These are phyloP conservation scores for Nomada fucata DNA, from an alignment of 2,888 invertebrate genomes.

Conservation along the genomic window DNA sequence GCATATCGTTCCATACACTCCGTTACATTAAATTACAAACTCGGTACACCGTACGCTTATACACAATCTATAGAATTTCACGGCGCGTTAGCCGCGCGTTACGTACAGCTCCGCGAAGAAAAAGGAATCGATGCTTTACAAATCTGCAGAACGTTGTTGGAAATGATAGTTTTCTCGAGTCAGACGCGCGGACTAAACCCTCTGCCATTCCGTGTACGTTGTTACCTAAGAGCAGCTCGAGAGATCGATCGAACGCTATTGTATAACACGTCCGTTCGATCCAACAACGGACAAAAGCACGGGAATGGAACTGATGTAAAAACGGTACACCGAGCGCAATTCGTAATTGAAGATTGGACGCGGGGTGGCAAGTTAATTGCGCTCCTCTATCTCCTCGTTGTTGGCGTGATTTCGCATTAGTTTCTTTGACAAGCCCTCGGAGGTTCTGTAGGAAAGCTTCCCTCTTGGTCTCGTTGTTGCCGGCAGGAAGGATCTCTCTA, in stretches of 20 bases:
- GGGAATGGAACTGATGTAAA: constrained; percentile 8
- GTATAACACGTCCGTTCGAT: constrained; percentile 56
- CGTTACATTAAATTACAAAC: background rate
- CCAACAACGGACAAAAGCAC: constrained; percentile 25
- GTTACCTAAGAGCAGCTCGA: constrained; percentile 40
- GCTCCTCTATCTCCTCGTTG: constrained; percentile 49
- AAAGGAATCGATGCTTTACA: background rate
- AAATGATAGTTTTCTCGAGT: constrained; percentile 30
- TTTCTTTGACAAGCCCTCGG: constrained; percentile 52
- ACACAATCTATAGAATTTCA: constrained; percentile 2
- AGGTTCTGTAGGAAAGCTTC: background rate
- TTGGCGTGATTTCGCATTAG: constrained; percentile 44
- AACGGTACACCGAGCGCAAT: constrained; percentile 30
- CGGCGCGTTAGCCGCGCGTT: background rate
- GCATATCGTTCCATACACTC: background rate
- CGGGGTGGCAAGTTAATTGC: constrained; percentile 46
- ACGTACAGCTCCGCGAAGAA: background rate
- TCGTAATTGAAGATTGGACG: constrained; percentile 54
- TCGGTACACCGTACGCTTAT: background rate
- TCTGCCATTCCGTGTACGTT: background rate
- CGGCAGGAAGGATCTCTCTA: background rate
- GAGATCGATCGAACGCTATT: constrained; percentile 63
- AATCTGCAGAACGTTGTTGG: constrained; percentile 16
- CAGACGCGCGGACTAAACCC: background rate
- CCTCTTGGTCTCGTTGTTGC: background rate